Base-by-base conservation (phyloP, 2,113 vertebrate genomes). In the Sula dactylatra region DNA sequence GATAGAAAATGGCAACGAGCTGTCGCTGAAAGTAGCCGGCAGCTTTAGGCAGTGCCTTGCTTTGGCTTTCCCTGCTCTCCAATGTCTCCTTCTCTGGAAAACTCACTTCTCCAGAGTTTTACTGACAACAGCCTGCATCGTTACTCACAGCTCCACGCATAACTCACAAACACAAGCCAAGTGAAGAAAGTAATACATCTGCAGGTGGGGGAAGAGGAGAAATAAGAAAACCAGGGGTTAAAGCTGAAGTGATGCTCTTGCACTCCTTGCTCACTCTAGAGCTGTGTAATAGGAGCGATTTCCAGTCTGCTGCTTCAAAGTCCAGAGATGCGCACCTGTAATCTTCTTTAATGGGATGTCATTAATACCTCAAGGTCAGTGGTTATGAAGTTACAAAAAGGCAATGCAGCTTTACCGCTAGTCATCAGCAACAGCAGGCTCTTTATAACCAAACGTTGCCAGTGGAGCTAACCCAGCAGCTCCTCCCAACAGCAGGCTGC, bases 371-470 rank as follows among this genome's bases (percentile, higher is more conserved):
- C 26, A 7, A 65, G 26, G 42, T 56, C 65, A 36, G 18, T 9
- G 18, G 26, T 50, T 20, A 50, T 24, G 21, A 19, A 27, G 31
- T 50, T 38, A 49, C n/a, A 55, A 49, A 47, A 56, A 32, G 42
- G 40, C 3, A 1, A 69, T 10, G 16, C 2, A 1, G 16, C 5
- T 2, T 49, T 55, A 26, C n/a, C 64, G 65, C 9, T 5, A 22
- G 17, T 34, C 61, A 54, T 24, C 79, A 36, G n/a, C n/a, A 55
- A 42, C 4, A 18, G 20, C 1, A 15, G 36, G 32, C 36, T 42
- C 29, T 67, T 44, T 34, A 24, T 22, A 76, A 47, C 29, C 69
- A 59, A 74, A 38, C 38, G 26, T 27, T 34, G 32, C 32, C 50
- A 64, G 31, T 17, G 11, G 72, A 36, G 65, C 49, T 49, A 50